phyloP scores from a whole-genome alignment of 1,140 invertebrate species.

The Brachionus sp. region DNA sequence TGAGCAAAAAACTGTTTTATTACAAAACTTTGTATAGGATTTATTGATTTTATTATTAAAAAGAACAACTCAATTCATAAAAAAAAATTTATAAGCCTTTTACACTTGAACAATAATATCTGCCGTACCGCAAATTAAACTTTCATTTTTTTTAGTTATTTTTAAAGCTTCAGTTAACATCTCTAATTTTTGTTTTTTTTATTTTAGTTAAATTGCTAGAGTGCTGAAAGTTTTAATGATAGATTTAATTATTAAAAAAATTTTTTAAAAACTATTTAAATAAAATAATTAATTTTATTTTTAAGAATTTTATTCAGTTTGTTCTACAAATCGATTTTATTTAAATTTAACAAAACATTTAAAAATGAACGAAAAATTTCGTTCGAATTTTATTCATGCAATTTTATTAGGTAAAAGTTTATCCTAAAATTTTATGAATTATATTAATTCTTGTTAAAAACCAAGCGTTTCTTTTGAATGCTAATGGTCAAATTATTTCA shows the following conservation, averaged over 20 bases:
- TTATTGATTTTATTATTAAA: too few species aligned
- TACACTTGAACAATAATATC: too few species aligned
- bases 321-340: not conserved
- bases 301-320: not conserved
- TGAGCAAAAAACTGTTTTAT: too few species aligned
- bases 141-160: too few species aligned
- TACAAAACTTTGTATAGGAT: too few species aligned
- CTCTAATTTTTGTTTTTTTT: too few species aligned
- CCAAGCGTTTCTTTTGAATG: not conserved
- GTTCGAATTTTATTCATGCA: not conserved
- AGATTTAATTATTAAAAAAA: not conserved
- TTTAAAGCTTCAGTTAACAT: too few species aligned
- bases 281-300: not conserved
- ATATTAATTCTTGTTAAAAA: not conserved
- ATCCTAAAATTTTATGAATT: not conserved
- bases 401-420: not conserved
- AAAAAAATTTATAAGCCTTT: too few species aligned
- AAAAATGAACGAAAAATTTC: not conserved
- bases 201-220: too few species aligned
- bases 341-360: not conserved
- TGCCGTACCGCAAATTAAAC: too few species aligned
- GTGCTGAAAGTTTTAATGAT: too few species aligned
- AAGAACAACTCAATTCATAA: too few species aligned
- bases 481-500: conserved; percentile 4
- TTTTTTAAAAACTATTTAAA: not conserved